Base-by-base conservation (phyloP, 1,140 invertebrate genomes). In the Rhagoletis zephyria region DNA sequence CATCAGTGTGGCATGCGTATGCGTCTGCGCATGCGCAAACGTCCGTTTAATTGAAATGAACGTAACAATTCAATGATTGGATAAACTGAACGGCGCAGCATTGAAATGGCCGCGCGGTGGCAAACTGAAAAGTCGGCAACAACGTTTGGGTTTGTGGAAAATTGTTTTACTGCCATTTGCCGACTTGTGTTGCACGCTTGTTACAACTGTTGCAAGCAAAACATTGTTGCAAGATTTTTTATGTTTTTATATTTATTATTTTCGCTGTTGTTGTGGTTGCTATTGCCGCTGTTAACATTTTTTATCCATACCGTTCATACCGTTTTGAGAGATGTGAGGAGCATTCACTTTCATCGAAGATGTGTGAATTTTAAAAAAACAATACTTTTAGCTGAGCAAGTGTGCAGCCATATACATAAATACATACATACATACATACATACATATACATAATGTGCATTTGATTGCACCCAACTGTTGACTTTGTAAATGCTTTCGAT, bases 401-500 rank as follows among this genome's bases (percentile, higher is more conserved):
- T 30, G 30, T 30, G 30, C 74, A 81, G 56, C 12, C 12, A 56
- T 7, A 12, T 16, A 10, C 51, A 56, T 16, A 81, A 6, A 56
- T 30, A 16, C 70, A 48, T 77, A 1, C 0, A n/a, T 56, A 12
- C 30, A 48, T 74, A 12, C 16, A 48, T 30, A 48, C 2, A 6
- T 19, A 67, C 10, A 67, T 40, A 48, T 48, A 30, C 30, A 30
- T 30, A 30, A 7, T 16, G 12, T 30, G n/a, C 51, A 56, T 56
- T 9, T 81, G 74, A 81, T 56, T 81, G 19, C 74, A 59, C 14
- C n/a, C 48, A 81, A 56, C 16, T 81, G 48, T 81, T 81, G 74
- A 81, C 74, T 81, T 81, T 56, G 48, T 56, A 81, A 81, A 81
- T 42, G 74, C 74, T 81, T 81, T 81, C 74, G 74, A 81, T 81